Evolutionary conservation across 2,888 invertebrate genomes (phyloP).

Genomic region (Eledona agricola): DNA sequence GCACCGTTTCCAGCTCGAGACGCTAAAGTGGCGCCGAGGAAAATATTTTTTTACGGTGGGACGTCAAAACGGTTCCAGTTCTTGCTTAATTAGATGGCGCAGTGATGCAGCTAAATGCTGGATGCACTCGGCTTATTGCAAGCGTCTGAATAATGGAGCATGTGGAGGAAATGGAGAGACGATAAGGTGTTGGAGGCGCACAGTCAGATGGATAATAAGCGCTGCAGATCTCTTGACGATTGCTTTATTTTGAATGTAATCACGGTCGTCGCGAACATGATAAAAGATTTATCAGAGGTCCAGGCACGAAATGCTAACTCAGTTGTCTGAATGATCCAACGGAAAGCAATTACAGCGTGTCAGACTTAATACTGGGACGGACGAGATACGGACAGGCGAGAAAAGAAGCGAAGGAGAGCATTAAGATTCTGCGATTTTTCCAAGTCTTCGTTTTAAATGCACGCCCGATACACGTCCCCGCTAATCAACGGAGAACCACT

Average conservation of each 20-base stretch:
- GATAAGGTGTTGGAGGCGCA: constrained; percentile 21
- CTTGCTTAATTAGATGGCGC: too few species aligned
- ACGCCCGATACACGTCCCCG: constrained; percentile 27
- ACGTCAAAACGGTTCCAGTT: too few species aligned
- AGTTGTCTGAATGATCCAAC: constrained; percentile 51
- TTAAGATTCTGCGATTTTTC: constrained; percentile 34
- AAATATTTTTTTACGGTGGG: too few species aligned
- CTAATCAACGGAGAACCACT: constrained; percentile 52
- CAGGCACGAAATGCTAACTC: constrained; percentile 54
- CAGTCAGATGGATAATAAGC: constrained; percentile 23
- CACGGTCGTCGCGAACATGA: constrained; percentile 45
- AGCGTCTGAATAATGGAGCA: constrained; percentile 21
- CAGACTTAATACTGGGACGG: constrained; percentile 45
- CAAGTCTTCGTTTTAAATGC: constrained; percentile 28
- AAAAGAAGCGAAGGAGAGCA: constrained; percentile 32
- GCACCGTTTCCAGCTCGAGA: constrained; percentile 38
- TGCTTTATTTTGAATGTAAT: constrained; percentile 55
- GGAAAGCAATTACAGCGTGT: constrained; percentile 53
- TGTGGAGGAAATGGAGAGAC: constrained; percentile 24
- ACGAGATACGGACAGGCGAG: constrained; percentile 39
- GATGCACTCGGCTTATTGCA: constrained; percentile 25
- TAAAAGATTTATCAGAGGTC: constrained; percentile 45
- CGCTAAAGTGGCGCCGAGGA: constrained; percentile 19
- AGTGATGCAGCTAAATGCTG: constrained; percentile 12
- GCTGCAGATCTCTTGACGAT: constrained; percentile 18